Conservation (phyloP, 2,888 invertebrate species). For the Creontiades dilutus region DNA sequence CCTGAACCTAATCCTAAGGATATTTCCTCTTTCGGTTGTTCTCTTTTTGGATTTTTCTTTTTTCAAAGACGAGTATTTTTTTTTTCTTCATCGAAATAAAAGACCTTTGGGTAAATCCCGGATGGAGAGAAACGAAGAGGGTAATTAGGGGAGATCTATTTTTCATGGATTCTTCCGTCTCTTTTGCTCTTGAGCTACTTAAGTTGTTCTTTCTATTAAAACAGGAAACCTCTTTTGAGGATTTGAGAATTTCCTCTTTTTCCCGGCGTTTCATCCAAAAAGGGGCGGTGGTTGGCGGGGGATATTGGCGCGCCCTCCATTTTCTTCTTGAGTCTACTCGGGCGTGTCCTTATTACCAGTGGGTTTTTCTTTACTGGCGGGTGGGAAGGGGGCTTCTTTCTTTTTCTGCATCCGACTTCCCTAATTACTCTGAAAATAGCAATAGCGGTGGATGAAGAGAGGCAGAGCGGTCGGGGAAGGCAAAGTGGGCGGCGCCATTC, state of each 20-base stretch:
- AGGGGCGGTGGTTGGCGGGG: not conserved
- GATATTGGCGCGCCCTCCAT: slow-evolving; percentile 42
- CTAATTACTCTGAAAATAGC: not conserved
- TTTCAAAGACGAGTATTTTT: not conserved
- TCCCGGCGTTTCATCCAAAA: slow-evolving; percentile 10
- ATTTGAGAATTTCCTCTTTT: slow-evolving; percentile 46
- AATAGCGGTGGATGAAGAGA: too few relatives aligned
- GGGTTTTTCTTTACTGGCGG: not conserved
- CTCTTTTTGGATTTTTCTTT: slow-evolving; percentile 11
- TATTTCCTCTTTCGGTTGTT: slow-evolving; percentile 18
- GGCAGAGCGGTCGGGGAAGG: too few relatives aligned
- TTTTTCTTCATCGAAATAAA: slow-evolving; percentile 16
- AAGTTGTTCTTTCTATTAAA: slow-evolving; percentile 66
- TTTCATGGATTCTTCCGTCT: slow-evolving; percentile 63
- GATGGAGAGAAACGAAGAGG: slow-evolving; percentile 29
- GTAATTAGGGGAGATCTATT: slow-evolving; percentile 70
- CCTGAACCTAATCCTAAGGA: slow-evolving; percentile 3
- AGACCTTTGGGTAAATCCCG: slow-evolving; percentile 31
- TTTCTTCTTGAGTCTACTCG: slow-evolving; percentile 8
- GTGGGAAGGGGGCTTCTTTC: not conserved
- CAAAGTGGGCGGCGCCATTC: too few relatives aligned
- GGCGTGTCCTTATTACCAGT: not conserved
- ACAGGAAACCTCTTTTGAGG: slow-evolving; percentile 57
- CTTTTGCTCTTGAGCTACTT: slow-evolving; percentile 62
- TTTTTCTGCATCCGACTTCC: not conserved